Evolutionary conservation across 2,888 invertebrate genomes (phyloP), one percentile per base, ranked within the genome.

Genomic region (Aphidoletes aphidimyza): DNA sequence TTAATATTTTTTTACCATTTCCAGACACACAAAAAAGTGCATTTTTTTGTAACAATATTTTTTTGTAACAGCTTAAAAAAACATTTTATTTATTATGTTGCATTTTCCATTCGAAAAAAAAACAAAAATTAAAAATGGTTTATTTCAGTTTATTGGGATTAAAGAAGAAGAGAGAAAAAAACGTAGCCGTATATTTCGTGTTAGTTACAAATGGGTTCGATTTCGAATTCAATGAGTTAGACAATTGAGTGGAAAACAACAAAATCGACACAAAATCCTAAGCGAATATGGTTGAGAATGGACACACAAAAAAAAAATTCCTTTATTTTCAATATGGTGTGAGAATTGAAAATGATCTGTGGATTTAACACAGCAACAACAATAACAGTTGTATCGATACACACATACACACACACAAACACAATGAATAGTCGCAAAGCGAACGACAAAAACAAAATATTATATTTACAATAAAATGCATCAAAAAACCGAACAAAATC

Each of bases 61-160:
- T n/a, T n/a, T n/a, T n/a, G n/a, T n/a, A n/a, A n/a, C 69, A 30
- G 69, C 69, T 69, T 69, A 69, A 69, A 69, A 69, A 30, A 69
- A 69, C 69, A 69, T 69, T 69, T n/a, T 69, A 54, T 54, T 54
- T 54, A 69, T 69, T 69, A 17, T 30, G 69, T 30, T 69, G 3
- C 69, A 17, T 30, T 69, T 14, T 69, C 34, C 22, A 54, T 30
- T 34, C 30, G 42, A n/a, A n/a, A n/a, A n/a, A n/a, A n/a, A n/a
- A n/a, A n/a, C 30, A 11, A 30, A 69, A 69, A 30, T 69, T 30
- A 14, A 30, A n/a, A 69, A 69, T 69, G 69, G 69, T 69, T 69
- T 69, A 69, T 54, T 54, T 54, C 47, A 47, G 17, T 47, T 47
- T 26, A 54, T 69, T 69, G 69, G 69, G 69, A 69, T 69, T 69